A percentile compares a stretch with the other conserved stretches of the same genome.
Conservation (phyloP, 2,113 vertebrate genomes). For the Saguinus midas region DNA sequence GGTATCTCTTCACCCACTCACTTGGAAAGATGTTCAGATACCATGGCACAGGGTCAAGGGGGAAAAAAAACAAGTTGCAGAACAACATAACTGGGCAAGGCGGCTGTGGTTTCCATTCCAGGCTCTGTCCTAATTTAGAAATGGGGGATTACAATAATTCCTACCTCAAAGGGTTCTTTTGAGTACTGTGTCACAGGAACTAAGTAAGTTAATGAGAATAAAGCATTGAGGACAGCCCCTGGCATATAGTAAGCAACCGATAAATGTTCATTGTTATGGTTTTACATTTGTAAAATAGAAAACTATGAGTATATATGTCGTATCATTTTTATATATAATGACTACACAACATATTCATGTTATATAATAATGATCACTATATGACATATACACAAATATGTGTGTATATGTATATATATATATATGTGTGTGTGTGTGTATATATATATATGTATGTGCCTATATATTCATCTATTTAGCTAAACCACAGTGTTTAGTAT, state of each 20-base stretch:
- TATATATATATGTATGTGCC: background rate
- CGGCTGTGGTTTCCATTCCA: background rate
- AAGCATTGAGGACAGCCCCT: background rate
- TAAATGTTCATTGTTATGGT: background rate
- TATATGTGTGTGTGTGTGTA: background rate
- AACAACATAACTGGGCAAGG: rapidly evolving
- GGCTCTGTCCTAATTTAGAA: background rate
- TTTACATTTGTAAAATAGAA: background rate
- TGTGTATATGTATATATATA: background rate
- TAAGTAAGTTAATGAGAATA: background rate
- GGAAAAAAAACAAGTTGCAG: background rate
- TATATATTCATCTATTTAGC: background rate
- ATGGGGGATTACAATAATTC: background rate
- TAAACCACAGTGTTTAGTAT: background rate
- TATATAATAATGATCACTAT: background rate
- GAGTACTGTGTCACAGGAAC: background rate
- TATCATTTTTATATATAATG: background rate
- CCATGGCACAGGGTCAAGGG: background rate
- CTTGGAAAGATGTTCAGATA: background rate
- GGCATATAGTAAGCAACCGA: background rate
- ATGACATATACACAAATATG: background rate
- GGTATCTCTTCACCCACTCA: background rate
- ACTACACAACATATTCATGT: background rate
- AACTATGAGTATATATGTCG: background rate
- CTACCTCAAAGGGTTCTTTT: background rate